Conservation (phyloP, 2,888 invertebrate genomes). For the Spodoptera exigua region DNA sequence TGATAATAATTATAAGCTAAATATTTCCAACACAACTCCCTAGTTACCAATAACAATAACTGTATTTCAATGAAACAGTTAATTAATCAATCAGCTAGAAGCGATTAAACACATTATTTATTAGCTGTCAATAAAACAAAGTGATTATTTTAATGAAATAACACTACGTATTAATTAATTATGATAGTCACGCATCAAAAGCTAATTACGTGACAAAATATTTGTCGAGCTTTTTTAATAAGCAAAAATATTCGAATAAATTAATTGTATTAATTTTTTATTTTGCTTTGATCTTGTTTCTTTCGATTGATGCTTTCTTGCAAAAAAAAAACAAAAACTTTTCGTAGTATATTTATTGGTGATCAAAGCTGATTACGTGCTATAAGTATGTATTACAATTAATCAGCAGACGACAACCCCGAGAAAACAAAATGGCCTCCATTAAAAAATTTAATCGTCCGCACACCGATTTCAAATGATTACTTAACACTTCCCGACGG, state of each 20-base stretch:
- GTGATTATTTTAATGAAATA: slow-evolving; percentile 20
- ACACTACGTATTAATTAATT: slow-evolving; percentile 26
- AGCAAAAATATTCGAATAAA: slow-evolving; percentile 26
- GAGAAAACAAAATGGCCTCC: slow-evolving; percentile 68
- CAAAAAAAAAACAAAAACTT: slow-evolving; percentile 16
- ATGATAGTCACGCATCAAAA: slow-evolving; percentile 24
- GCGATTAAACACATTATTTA: slow-evolving; percentile 18
- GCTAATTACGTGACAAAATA: slow-evolving; percentile 27
- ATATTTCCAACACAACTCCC: not conserved
- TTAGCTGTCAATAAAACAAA: slow-evolving; percentile 23
- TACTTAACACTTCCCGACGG: slow-evolving; percentile 82
- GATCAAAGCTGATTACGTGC: slow-evolving; percentile 54
- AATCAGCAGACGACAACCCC: slow-evolving; percentile 67
- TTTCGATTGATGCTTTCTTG: slow-evolving; percentile 20
- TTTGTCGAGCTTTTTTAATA: slow-evolving; percentile 23
- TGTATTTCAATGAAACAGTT: not conserved
- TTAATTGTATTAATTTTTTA: slow-evolving; percentile 18
- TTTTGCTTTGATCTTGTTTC: slow-evolving; percentile 1
- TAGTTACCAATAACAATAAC: not conserved
- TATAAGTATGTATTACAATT: slow-evolving; percentile 52
- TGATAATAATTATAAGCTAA: not conserved
- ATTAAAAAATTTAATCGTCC: slow-evolving; percentile 67
- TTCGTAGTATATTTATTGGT: slow-evolving; percentile 31
- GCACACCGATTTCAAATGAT: slow-evolving; percentile 79
- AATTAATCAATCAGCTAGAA: slow-evolving; percentile 19